Base-by-base conservation (phyloP, 1,140 invertebrate species). In the Polypedilum pembai region DNA sequence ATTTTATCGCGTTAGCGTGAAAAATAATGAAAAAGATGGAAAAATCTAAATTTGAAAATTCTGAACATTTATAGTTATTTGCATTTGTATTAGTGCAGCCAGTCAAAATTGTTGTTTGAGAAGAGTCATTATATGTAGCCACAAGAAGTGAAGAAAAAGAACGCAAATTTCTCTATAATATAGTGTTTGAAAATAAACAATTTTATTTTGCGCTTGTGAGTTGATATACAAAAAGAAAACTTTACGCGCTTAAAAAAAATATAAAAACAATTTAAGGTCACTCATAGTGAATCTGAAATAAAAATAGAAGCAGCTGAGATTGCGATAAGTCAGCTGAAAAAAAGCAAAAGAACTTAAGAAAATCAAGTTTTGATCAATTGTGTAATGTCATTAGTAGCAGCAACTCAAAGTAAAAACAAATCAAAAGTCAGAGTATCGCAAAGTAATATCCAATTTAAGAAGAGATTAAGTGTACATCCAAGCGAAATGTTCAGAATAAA, bases 31-130 rank as follows among this genome's bases (percentile, higher is more conserved):
- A 7, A 69, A 69, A 69, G 65, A 69, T 69, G 65, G 65, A 69
- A 69, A 69, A 69, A 56, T 56, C 45, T 56, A 56, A 56, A 69
- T 20, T 69, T 18, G 65, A 69, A 69, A 69, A 69, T 69, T 69
- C 65, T 69, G 65, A 69, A 69, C 65, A 69, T 18, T 69, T 69
- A 56, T 56, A 56, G 45, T 56, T 33, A 33, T 33, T 33, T 33
- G 24, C 24, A 33, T 33, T 33, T 56, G 45, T 56, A 56, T 56
- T 56, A 56, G 45, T 56, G 24, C 24, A 33, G 5, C 24, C 24
- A 33, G 24, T 33, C 24, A 56, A 56, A n/a, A 56, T 56, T 56
- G 12, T n/a, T 56, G 45, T n/a, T n/a, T n/a, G 45, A 12, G 45
- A 56, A 56, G 4, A 56, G n/a, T 12, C n/a, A n/a, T 15, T 56